Percentiles rank a stretch among this genome's conserved stretches.
These are phyloP conservation scores for Drosophila sp. DNA, from an alignment of 1,140 invertebrate species.

Conservation along the genomic window DNA sequence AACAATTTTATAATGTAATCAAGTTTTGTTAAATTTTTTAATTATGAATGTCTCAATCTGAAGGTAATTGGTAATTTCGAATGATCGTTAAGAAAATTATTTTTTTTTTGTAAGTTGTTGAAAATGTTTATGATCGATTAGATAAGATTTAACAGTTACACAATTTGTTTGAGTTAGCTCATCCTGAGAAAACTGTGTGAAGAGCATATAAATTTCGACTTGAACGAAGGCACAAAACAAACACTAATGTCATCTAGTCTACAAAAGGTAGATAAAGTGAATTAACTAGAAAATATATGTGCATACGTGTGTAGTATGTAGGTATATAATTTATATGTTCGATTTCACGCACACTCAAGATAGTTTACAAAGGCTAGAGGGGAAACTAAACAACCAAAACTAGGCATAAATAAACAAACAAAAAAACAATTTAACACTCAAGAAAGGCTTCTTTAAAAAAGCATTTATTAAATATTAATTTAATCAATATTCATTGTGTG, in stretches of 20 bases:
- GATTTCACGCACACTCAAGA: conserved; percentile 49
- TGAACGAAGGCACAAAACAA: background rate
- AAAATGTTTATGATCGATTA: no score
- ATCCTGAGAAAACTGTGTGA: no score
- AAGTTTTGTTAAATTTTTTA: no score
- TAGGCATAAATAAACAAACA: conserved; percentile 46
- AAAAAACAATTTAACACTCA: conserved; percentile 79
- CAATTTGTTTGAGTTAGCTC: no score
- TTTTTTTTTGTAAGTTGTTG: no score
- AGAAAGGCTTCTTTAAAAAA: conserved; percentile 72
- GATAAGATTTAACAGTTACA: no score
- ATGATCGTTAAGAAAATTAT: background rate
- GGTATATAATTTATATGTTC: conserved; percentile 48
- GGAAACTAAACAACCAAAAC: background rate
- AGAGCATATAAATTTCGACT: conserved; percentile 6
- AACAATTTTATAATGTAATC: conserved; percentile 3
- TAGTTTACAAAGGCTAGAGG: conserved; percentile 23
- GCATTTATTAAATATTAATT: conserved; percentile 78
- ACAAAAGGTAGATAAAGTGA: conserved; percentile 8
- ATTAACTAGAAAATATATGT: background rate
- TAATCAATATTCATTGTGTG: conserved; percentile 78
- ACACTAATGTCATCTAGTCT: conserved; percentile 1
- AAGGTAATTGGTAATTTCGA: background rate
- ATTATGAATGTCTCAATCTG: background rate
- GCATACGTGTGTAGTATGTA: background rate